A percentile compares a stretch with the other conserved stretches of the same genome.
These are phyloP conservation scores for Gymnoscelis rufifasciata DNA, from an alignment of 2,888 invertebrate genomes.

Conservation along the genomic window DNA sequence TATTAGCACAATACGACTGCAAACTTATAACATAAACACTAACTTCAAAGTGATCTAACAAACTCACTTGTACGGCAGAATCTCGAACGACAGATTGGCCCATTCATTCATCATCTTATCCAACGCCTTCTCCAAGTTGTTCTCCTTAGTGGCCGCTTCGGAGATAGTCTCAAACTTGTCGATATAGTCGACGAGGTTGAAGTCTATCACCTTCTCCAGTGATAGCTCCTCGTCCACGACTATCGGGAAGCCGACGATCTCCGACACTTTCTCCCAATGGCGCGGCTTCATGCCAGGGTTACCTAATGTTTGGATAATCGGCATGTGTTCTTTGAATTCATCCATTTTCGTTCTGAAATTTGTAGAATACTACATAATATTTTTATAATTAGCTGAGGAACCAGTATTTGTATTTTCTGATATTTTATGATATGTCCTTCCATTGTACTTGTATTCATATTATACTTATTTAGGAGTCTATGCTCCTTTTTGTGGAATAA, in stretches of 20 bases:
- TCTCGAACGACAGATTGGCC: conserved; percentile 87
- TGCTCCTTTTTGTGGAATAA: no score
- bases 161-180: conserved; percentile 94
- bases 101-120: conserved; percentile 95
- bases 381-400: no score
- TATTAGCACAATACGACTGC: no score
- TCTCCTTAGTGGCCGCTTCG: conserved; percentile 97
- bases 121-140: conserved; percentile 92
- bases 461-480: no score
- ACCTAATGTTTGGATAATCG: conserved; percentile 94
- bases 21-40: no score
- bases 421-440: no score
- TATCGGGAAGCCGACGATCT: conserved; percentile 96
- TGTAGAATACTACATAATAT: no score
- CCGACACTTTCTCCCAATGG: conserved; percentile 97
- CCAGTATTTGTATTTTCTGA: no score
- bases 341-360: conserved; percentile 84
- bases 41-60: no score
- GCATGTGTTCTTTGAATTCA: conserved; percentile 91
- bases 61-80: conserved; percentile 83
- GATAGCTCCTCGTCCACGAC: conserved; percentile 90
- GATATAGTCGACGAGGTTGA: conserved; percentile 92
- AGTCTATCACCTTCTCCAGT: conserved; percentile 91
- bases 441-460: no score
- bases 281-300: conserved; percentile 95